Conservation (phyloP, 2,888 invertebrate genomes). For the Clitarchus hookeri region DNA sequence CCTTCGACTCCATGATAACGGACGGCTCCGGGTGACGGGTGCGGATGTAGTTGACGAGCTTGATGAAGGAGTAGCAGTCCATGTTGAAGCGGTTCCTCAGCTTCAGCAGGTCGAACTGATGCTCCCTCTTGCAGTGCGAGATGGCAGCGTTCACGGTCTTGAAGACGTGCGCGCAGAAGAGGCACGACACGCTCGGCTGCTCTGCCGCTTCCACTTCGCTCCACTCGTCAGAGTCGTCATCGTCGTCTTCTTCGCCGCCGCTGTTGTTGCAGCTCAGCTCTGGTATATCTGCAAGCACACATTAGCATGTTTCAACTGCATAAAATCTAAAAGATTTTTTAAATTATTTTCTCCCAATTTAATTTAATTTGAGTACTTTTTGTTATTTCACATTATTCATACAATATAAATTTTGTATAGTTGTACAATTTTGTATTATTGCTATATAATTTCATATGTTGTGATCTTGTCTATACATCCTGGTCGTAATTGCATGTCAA, state of each 20-base stretch:
- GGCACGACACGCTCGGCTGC: conserved; percentile 61
- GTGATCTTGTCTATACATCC: no score
- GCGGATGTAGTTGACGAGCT: conserved; percentile 78
- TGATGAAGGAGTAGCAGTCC: conserved; percentile 70
- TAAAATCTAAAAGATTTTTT: no score
- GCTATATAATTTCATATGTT: no score
- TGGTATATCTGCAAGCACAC: not conserved
- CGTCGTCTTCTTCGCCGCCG: conserved; percentile 43
- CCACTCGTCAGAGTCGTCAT: conserved; percentile 58
- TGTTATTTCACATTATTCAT: no score
- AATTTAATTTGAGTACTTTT: no score
- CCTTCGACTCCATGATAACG: conserved; percentile 58
- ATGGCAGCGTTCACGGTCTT: conserved; percentile 67
- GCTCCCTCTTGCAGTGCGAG: conserved; percentile 67
- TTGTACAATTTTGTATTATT: no score
- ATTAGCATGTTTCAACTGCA: no score
- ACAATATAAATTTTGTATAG: no score
- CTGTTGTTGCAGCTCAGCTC: conserved; percentile 26
- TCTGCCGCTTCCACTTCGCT: conserved; percentile 59
- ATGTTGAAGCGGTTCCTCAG: conserved; percentile 72
- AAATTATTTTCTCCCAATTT: no score
- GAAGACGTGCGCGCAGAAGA: conserved; percentile 71
- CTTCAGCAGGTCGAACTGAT: conserved; percentile 67
- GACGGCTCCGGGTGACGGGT: conserved; percentile 63
- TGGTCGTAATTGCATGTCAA: no score